Evolutionary conservation across 2,888 invertebrate species (phyloP), one percentile per base, ranked within the genome.

Genomic region (Julus scanicus): DNA sequence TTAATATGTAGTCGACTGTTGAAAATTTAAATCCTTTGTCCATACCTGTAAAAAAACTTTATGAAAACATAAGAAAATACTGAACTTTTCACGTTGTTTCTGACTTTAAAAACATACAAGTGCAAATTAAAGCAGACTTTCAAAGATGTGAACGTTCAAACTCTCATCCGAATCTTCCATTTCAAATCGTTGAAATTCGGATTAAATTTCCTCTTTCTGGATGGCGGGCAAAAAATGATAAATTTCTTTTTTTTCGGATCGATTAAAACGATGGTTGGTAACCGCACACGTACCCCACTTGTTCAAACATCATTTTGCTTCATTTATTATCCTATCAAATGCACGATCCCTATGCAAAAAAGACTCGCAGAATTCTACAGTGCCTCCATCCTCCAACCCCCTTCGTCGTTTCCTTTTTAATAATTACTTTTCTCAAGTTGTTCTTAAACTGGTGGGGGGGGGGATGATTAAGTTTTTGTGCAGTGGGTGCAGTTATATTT

Each of bases 271-370:
- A 44, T 11, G 29, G 13, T n/a, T 86, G 17, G 53, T 8, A 86
- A 48, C 37, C 53, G 48, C 49, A 86, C 49, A 86, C 87, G 20
- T 87, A 63, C 40, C 17, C 86, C 63, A 63, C 63, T 63, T 63
- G 63, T 63, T 63, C 63, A 63, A 63, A 63, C 20, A 63, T n/a
- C 63, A 87, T 87, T 87, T 87, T 87, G 37, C 20, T 87, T 63
- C 87, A 87, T 87, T 87, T 87, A 87, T 87, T 87, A 87, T 87
- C 53, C 87, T 49, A 71, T 87, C 87, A 87, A 63, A 15, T 40
- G 44, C 87, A 87, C 39, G 40, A 86, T 11, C n/a, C 49, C 6
- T 49, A 49, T 49, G 48, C 53, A 49, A 44, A 49, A 84, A 84
- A 48, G 86, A 39, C 48, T 20, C 15, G 83, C 13, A 20, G 4